Evolutionary conservation across 1,140 invertebrate species (phyloP).

Genomic region (Onthophagus taurus): DNA sequence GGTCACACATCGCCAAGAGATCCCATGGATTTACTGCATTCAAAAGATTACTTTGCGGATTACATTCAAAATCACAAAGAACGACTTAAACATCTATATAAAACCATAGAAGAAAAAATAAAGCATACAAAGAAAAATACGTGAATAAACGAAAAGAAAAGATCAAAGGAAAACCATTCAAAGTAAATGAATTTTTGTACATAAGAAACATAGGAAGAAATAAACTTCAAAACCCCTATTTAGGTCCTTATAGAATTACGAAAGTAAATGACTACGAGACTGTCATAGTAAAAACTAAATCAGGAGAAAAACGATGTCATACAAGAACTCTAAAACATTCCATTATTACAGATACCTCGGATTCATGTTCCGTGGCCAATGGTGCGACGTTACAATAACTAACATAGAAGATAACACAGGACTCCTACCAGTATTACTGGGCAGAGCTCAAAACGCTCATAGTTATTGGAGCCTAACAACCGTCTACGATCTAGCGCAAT

Average conservation of each 20-base stretch:
- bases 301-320: conserved; percentile 1
- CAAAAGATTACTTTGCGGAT: too few relatives aligned
- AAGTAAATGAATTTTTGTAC: not conserved
- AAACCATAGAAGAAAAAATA: not conserved
- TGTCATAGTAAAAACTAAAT: not conserved
- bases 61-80: too few relatives aligned
- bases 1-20: too few relatives aligned
- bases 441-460: not conserved
- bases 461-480: conserved; percentile 4
- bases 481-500: too few relatives aligned
- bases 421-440: not conserved
- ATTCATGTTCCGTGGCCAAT: too few relatives aligned
- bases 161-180: not conserved
- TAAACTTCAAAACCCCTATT: too few relatives aligned
- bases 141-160: conserved; percentile 5
- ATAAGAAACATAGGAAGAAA: too few relatives aligned
- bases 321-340: conserved; percentile 1
- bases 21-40: too few relatives aligned
- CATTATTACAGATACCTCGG: conserved; percentile 5
- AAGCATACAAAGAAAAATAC: not conserved
- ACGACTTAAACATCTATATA: too few relatives aligned
- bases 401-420: not conserved
- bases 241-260: too few relatives aligned
- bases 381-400: not conserved
- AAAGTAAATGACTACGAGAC: too few relatives aligned